phyloP scores from a whole-genome alignment of 2,888 invertebrate genomes.

The Tortrix viridana region DNA sequence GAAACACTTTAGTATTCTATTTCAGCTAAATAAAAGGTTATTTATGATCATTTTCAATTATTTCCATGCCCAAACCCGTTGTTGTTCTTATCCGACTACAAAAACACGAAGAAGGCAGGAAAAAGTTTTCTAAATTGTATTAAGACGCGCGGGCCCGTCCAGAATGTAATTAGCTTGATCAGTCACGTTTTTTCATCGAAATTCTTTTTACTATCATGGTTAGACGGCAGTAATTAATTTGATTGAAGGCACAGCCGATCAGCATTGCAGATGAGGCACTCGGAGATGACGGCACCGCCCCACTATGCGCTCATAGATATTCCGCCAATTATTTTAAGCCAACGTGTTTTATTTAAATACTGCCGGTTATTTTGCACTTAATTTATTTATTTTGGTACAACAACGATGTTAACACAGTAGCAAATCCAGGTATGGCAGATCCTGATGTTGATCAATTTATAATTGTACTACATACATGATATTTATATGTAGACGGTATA shows the following conservation, averaged over 20 bases:
- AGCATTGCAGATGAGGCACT: conserved; percentile 64
- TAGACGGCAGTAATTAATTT: conserved; percentile 70
- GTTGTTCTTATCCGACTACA: conserved; percentile 21
- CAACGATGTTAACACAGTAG: too few species aligned
- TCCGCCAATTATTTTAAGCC: conserved; percentile 6
- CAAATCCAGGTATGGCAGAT: too few species aligned
- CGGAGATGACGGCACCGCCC: conserved; percentile 43
- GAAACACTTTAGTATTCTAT: too few species aligned
- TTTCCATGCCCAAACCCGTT: too few species aligned
- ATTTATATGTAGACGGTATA: too few species aligned
- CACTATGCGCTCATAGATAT: conserved; percentile 19
- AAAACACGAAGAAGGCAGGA: conserved; percentile 19
- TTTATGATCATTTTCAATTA: too few species aligned
- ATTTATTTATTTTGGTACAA: too few species aligned
- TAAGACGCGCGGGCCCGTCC: conserved; percentile 32
- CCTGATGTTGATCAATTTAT: too few species aligned
- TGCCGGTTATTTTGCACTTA: neutral
- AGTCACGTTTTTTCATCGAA: conserved; percentile 49
- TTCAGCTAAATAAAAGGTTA: too few species aligned
- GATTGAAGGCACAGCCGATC: conserved; percentile 69
- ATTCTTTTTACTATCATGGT: conserved; percentile 59
- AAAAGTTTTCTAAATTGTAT: conserved; percentile 36
- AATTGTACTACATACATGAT: too few species aligned
- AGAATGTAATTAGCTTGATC: conserved; percentile 46
- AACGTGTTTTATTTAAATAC: neutral